Percentiles rank a stretch among this genome's conserved stretches.
These are phyloP conservation scores for Progne subis DNA, from an alignment of 2,113 vertebrate species.

Conservation along the genomic window DNA sequence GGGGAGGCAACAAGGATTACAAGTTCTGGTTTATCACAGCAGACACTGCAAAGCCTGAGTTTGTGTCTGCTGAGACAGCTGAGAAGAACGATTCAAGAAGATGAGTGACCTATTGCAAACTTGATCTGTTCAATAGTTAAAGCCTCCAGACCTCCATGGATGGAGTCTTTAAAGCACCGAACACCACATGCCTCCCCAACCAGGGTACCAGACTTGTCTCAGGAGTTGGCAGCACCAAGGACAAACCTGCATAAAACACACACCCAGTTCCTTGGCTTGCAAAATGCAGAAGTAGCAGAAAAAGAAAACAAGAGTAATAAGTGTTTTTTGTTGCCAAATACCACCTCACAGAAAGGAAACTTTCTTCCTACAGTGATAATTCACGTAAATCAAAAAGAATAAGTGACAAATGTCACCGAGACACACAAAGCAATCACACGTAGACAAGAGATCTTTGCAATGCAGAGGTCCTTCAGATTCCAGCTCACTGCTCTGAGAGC, in stretches of 20 bases:
- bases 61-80: not conserved
- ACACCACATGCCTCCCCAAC: accelerated
- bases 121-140: not conserved
- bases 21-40: not conserved
- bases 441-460: too few species aligned
- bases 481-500: too few species aligned
- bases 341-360: too few species aligned
- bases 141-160: not conserved
- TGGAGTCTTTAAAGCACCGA: accelerated
- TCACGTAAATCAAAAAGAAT: too few species aligned
- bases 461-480: too few species aligned
- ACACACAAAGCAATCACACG: too few species aligned
- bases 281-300: too few species aligned
- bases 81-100: accelerated
- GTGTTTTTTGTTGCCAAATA: too few species aligned
- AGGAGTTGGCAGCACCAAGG: accelerated
- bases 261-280: too few species aligned
- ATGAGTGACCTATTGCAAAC: not conserved
- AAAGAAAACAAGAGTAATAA: too few species aligned
- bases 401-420: too few species aligned
- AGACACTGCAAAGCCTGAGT: not conserved
- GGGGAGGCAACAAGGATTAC: not conserved
- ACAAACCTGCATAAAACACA: not conserved
- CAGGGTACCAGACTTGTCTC: accelerated
- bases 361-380: too few species aligned